Base-by-base conservation (phyloP, 1,140 invertebrate species). In the Euwallacea fornicatus region DNA sequence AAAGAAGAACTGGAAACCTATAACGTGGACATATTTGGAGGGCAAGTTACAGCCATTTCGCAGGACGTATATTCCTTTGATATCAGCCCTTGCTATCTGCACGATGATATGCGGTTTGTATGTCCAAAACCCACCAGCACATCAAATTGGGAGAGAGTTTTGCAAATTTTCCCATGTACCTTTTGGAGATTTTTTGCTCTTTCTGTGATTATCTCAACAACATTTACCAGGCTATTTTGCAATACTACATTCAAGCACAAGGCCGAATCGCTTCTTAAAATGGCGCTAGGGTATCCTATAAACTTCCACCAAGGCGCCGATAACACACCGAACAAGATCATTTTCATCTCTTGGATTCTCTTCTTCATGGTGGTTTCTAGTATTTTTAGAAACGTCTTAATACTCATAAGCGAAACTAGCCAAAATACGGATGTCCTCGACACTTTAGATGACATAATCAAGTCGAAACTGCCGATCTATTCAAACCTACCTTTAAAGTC, bases 391-490 rank as follows among this genome's bases (percentile, higher is more conserved):
- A 63, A 63, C 47, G 2, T 7, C 16, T 21, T 63, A 50, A 13
- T 63, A 4, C 16, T 63, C 21, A 63, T 63, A n/a, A 63, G 7
- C 7, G 61, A 2, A 7, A 63, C 44, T 7, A 16, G 7, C 7
- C 44, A 16, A 41, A 47, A 63, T 11, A 47, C 13, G 8, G 11
- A n/a, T 13, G n/a, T 44, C 21, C 11, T 63, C 7, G 44, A 63
- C 8, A 63, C 61, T 7, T 50, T 63, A 16, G 44, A 46, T 4
- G 61, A 63, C 47, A 33, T 63, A 15, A 50, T 15, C 7, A 15
- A 63, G 8, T 63, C 61, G 7, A 63, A 63, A 50, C 41, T 63
- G 21, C 61, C 61, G 7, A 63, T 63, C 9, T 21, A 63, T 11
- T 9, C 13, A 50, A 63, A 11, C 13, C 41, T 63, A 11, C 7